phyloP scores from a whole-genome alignment of 2,113 vertebrate species.

The Clupea harengus region DNA sequence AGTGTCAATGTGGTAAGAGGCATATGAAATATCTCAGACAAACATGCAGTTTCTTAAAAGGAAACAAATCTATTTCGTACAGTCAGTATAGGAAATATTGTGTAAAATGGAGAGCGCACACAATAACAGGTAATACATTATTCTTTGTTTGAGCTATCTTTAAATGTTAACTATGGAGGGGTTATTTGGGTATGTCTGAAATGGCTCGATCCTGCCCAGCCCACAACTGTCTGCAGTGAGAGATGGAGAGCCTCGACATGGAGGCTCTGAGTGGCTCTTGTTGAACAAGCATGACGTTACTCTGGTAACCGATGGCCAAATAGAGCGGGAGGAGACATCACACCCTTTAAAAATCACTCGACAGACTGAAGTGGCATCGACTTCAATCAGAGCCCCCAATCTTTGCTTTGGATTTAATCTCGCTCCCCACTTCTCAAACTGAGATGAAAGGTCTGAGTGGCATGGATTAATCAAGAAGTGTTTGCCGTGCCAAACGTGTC shows the following conservation, averaged over 20 bases:
- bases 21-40: too few species aligned
- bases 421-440: neutral
- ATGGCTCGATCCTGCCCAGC: neutral
- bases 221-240: neutral
- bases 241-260: neutral
- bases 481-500: neutral
- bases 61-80: too few species aligned
- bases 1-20: too few species aligned
- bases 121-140: too few species aligned
- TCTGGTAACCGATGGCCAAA: constrained; percentile 9
- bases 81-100: too few species aligned
- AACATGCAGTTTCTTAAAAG: too few species aligned
- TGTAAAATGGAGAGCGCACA: too few species aligned
- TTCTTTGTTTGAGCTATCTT: neutral
- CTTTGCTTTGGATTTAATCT: neutral
- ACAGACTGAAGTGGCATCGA: neutral
- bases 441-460: neutral
- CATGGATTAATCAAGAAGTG: constrained; percentile 11
- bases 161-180: neutral
- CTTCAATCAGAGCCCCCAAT: constrained; percentile 11
- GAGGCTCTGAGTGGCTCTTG: neutral
- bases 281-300: constrained; percentile 12
- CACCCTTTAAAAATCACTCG: neutral
- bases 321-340: constrained; percentile 7
- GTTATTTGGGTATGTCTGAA: neutral